Evolutionary conservation across 2,888 invertebrate genomes (phyloP), one percentile per base, ranked within the genome.

Genomic region (Bursaphelenchus okinawaensis): DNA sequence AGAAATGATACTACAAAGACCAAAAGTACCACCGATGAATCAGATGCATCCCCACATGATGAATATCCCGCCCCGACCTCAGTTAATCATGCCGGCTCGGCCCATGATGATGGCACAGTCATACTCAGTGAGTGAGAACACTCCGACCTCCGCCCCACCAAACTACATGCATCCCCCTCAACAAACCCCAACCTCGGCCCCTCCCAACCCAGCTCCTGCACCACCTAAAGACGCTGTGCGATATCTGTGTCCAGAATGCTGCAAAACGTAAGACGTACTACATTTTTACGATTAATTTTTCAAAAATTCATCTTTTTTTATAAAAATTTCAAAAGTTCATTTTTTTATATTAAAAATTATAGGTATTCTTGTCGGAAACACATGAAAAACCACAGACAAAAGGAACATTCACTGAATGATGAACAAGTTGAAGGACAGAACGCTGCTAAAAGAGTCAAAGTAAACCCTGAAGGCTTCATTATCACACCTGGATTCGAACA

Each of bases 301-400:
- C 12, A 54, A 8, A 12, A 54, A 9, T 54, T 22, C n/a, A 54
- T 54, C 29, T 56, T n/a, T 7, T n/a, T 52, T 52, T 8, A 8
- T n/a, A n/a, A n/a, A n/a, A n/a, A n/a, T n/a, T n/a, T n/a, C n/a
- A n/a, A n/a, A n/a, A n/a, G n/a, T 40, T 40, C 40, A n/a, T 40
- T 4, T 16, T 6, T n/a, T 16, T 16, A 52, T n/a, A 54, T 20
- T 12, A 16, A 29, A 16, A 7, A 19, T 22, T 58, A 16, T 59
- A 61, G 61, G 20, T 61, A 61, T 24, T 20, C 61, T 7, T 61
- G 61, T 27, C 61, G 61, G 4, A 61, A 61, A 55, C 55, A 61
- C 20, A n/a, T 61, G 24, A 19, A 22, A 3, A 16, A n/a, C n/a
- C 61, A 61, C 28, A 22, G 59, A 24, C 55, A 57, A 19, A 26